Conservation (phyloP, 2,113 vertebrate genomes). For the Ia io region DNA sequence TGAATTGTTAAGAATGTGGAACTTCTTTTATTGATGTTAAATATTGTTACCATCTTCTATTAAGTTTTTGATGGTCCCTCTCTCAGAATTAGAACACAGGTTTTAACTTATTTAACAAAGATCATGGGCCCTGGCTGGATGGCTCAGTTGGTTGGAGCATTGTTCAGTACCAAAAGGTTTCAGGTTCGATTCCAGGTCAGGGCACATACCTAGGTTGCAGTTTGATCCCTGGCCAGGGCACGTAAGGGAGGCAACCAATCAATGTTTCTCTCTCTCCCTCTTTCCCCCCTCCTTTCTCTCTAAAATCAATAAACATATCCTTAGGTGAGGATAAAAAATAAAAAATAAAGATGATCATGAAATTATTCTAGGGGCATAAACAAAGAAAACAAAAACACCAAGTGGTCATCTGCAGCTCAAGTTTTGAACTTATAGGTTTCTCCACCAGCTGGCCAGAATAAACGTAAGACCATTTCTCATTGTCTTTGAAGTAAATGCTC, state of each 20-base stretch:
- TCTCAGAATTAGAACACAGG: background rate
- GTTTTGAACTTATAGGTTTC: background rate
- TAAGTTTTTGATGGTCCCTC: background rate
- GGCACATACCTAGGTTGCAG: too few relatives aligned
- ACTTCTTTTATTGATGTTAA: background rate
- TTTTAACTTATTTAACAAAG: conserved; percentile 24
- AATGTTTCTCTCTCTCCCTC: background rate
- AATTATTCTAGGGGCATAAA: background rate
- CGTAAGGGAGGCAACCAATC: background rate
- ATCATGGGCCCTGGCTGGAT: background rate
- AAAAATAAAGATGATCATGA: background rate
- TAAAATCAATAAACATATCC: background rate
- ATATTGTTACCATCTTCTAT: background rate
- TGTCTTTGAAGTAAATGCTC: background rate
- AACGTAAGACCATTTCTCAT: background rate
- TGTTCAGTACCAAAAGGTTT: background rate
- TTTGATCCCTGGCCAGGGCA: background rate
- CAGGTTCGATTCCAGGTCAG: too few relatives aligned
- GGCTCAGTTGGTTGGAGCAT: background rate
- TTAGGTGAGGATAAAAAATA: background rate
- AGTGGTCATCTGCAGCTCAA: background rate
- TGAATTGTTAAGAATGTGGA: background rate
- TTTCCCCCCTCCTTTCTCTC: background rate
- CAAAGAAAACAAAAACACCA: background rate
- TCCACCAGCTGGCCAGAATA: background rate